Conservation (phyloP, 92 coral and sea anemone genomes). For the Zoanthus solanderi region DNA sequence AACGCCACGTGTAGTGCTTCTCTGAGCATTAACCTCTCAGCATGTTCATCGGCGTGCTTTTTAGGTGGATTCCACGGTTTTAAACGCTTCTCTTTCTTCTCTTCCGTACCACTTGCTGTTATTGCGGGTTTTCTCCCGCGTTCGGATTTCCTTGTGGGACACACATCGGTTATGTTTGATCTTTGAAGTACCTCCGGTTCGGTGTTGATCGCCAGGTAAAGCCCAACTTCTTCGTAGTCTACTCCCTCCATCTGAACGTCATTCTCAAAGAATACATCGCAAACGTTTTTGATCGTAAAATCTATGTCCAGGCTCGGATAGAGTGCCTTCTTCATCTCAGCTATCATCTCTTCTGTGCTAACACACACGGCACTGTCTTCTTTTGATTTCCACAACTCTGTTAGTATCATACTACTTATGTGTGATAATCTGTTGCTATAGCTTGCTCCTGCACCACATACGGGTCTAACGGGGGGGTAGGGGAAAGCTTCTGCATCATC, state of each 20-base stretch:
- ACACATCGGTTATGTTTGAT: conserved; percentile 11
- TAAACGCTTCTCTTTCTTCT: background rate
- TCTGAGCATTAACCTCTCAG: conserved; percentile 8
- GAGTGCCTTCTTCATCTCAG: background rate
- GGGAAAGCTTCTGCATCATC: too few relatives aligned
- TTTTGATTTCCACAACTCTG: too few relatives aligned
- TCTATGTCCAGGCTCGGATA: conserved; percentile 11
- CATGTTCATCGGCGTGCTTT: background rate
- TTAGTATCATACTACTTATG: too few relatives aligned
- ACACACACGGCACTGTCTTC: too few relatives aligned
- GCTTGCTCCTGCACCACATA: too few relatives aligned
- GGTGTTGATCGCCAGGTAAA: conserved; percentile 2
- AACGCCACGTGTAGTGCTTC: conserved; percentile 17
- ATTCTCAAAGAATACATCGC: conserved; percentile 25
- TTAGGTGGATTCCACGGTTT: background rate
- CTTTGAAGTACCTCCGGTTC: background rate
- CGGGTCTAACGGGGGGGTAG: background rate
- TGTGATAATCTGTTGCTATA: too few relatives aligned
- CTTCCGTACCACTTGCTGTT: background rate
- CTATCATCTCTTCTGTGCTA: too few relatives aligned
- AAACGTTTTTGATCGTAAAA: conserved; percentile 3
- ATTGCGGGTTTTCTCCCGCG: background rate
- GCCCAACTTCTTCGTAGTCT: conserved; percentile 10
- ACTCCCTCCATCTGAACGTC: background rate
- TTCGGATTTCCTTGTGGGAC: background rate